Conservation (phyloP, 2,888 invertebrate species). For the Iselma pallidipennis region DNA sequence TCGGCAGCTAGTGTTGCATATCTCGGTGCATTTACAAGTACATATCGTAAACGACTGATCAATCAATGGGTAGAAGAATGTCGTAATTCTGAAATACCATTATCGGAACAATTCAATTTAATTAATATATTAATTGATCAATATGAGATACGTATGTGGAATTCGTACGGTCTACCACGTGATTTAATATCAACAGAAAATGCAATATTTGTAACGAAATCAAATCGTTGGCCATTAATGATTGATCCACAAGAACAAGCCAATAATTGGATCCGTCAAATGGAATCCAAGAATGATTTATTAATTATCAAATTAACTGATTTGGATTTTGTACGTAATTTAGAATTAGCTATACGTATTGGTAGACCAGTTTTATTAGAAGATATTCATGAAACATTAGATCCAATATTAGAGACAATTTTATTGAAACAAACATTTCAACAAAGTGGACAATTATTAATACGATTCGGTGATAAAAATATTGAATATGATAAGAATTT, state of each 20-base stretch:
- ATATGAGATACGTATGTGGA: slow-evolving; percentile 88
- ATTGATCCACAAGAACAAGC: slow-evolving; percentile 97
- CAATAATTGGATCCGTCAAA: slow-evolving; percentile 88
- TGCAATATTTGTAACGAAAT: slow-evolving; percentile 84
- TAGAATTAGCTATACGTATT: slow-evolving; percentile 82
- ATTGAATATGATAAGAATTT: slow-evolving; percentile 90
- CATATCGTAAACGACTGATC: slow-evolving; percentile 70
- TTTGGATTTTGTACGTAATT: slow-evolving; percentile 69
- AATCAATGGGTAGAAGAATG: slow-evolving; percentile 72
- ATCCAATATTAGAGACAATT: slow-evolving; percentile 84
- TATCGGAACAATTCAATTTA: slow-evolving; percentile 70
- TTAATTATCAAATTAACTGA: slow-evolving; percentile 82
- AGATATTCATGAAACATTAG: slow-evolving; percentile 85
- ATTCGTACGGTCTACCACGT: slow-evolving; percentile 83
- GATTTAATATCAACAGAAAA: slow-evolving; percentile 91
- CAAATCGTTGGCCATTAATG: slow-evolving; percentile 86
- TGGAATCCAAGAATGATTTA: slow-evolving; percentile 77
- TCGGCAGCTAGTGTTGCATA: slow-evolving; percentile 89
- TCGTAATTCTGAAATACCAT: slow-evolving; percentile 67
- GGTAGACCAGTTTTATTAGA: slow-evolving; percentile 87
- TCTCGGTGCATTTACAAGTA: slow-evolving; percentile 84
- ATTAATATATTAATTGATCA: slow-evolving; percentile 77
- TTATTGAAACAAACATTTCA: slow-evolving; percentile 78
- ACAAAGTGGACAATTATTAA: slow-evolving; percentile 78
- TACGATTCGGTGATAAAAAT: slow-evolving; percentile 83